phyloP scores from a whole-genome alignment of 2,888 invertebrate species.

The Phragmatobia fuliginosa region DNA sequence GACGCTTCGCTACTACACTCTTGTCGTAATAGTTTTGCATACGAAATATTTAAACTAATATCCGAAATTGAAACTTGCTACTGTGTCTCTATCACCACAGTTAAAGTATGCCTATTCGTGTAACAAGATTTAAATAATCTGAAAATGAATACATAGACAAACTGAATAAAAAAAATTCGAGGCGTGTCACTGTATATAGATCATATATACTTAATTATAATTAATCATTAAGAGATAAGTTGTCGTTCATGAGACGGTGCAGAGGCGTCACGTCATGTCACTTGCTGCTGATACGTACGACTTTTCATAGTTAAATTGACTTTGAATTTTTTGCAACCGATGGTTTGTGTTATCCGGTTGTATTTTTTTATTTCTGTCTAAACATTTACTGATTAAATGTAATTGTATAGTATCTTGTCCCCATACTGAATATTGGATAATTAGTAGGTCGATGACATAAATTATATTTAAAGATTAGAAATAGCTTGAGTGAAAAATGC shows the following conservation, averaged over 20 bases:
- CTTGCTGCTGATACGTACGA: no score
- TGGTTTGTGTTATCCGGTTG: background rate
- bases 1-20: no score
- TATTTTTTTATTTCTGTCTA: background rate
- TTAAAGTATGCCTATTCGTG: no score
- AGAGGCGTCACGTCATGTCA: no score
- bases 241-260: background rate
- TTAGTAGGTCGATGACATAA: background rate
- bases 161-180: no score
- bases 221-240: background rate
- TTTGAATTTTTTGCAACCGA: background rate
- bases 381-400: background rate
- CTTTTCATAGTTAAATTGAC: background rate
- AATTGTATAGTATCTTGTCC: background rate
- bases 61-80: background rate
- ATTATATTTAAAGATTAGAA: background rate
- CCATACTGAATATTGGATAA: background rate
- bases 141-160: no score
- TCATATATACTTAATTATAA: background rate
- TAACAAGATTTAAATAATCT: no score
- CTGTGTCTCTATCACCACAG: no score
- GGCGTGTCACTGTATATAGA: no score
- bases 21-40: background rate
- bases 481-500: background rate
- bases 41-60: background rate